phyloP scores from a whole-genome alignment of 2,797 vertebrate species.

The Vireo griseus region DNA sequence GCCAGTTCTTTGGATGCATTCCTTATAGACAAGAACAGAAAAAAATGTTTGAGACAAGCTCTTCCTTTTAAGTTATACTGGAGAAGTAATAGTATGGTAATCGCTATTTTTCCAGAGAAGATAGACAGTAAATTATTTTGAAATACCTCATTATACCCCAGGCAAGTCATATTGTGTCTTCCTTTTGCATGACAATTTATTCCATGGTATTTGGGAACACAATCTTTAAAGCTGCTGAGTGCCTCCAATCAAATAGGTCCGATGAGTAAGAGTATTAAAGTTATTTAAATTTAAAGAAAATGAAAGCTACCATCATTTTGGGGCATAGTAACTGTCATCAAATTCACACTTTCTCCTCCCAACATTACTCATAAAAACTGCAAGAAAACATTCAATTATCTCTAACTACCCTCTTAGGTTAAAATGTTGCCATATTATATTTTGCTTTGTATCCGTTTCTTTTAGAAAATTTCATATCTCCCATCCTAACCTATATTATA shows the following conservation, averaged over 20 bases:
- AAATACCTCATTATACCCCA: slow-evolving; percentile 22
- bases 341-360: neutral
- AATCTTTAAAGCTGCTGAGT: neutral
- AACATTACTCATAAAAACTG: neutral
- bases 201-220: neutral
- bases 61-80: neutral
- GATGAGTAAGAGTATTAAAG: neutral
- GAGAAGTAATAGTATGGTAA: slow-evolving; percentile 25
- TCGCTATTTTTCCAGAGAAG: slow-evolving; percentile 23
- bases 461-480: neutral
- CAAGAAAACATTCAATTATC: neutral
- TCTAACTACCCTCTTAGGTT: neutral
- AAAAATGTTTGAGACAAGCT: neutral
- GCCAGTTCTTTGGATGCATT: neutral
- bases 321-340: neutral
- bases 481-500: neutral
- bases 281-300: slow-evolving; percentile 9
- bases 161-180: neutral
- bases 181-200: neutral
- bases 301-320: neutral
- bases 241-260: neutral
- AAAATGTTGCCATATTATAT: neutral
- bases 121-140: slow-evolving; percentile 16
- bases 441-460: neutral
- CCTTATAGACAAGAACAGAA: neutral